Percentiles rank a stretch among this genome's conserved stretches.
These are phyloP conservation scores for Garrulus glandarius DNA, from an alignment of 2,797 vertebrate species.

Conservation along the genomic window DNA sequence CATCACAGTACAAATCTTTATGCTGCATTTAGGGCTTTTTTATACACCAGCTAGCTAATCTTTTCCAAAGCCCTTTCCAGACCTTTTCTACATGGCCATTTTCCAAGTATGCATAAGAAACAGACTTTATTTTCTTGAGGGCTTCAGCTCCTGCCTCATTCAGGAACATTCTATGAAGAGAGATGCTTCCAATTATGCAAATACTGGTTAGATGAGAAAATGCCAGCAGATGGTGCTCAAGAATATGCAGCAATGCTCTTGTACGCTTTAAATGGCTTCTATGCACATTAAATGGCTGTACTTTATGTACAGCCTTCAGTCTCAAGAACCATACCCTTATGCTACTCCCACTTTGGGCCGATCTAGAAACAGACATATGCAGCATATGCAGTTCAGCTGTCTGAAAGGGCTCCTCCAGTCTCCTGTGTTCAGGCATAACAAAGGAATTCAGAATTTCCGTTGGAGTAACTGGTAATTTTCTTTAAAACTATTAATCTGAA, in stretches of 20 bases:
- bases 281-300: background rate
- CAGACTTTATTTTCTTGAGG: background rate
- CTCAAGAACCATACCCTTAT: background rate
- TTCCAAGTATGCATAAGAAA: background rate
- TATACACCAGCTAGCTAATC: background rate
- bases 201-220: background rate
- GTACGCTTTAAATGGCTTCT: background rate
- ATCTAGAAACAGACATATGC: background rate
- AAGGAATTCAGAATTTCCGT: background rate
- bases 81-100: background rate
- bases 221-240: conserved; percentile 32
- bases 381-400: background rate
- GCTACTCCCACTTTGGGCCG: background rate
- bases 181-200: background rate
- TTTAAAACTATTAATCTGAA: background rate
- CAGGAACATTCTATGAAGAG: background rate
- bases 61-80: background rate
- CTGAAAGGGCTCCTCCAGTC: background rate
- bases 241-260: background rate
- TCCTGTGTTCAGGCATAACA: background rate
- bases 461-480: background rate
- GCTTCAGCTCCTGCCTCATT: background rate
- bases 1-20: background rate
- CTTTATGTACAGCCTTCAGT: background rate
- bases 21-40: background rate